Evolutionary conservation across 2,113 vertebrate genomes (phyloP), one percentile per base, ranked within the genome.

Genomic region (Kryptolebias marmoratus): DNA sequence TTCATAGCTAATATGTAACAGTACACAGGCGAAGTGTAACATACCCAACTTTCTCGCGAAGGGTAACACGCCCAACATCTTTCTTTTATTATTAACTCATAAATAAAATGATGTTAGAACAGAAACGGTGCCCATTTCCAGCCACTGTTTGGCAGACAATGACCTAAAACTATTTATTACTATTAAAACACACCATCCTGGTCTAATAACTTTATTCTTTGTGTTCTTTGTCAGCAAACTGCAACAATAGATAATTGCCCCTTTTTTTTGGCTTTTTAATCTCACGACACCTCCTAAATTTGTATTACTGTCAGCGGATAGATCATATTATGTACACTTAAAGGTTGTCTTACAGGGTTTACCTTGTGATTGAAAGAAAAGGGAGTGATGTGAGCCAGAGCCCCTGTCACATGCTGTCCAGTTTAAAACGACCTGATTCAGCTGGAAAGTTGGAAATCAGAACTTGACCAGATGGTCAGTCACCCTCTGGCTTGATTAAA

Each of bases 381-480:
- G 64, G 5, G 8, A 22, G 39, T 42, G 14, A 44, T 60, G 28
- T 68, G 45, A 71, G 63, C 27, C 70, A 4, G 11, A 78, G 42
- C 27, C 8, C 28, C 27, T 8, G 27, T 68, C 28, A 27, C 70
- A 48, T 58, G 55, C 31, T 53, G 42, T 80, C 44, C 53, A 5
- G 55, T 71, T 60, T 79, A 32, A 79, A 80, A 67, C n/a, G 22
- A 70, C 66, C 66, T 68, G 71, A 69, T 84, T 68, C 44, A 36
- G 53, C 69, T 71, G 57, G 68, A 78, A 85, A 54, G 67, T 86
- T 88, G 44, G 32, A 69, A 79, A 80, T 60, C 58, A 67, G 28
- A 81, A 66, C 54, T 67, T 77, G 78, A 68, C 86, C 85, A 84
- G 70, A 79, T 75, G 86, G 88, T 89, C 88, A 89, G 42, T 90